These are phyloP conservation scores for Latheticus oryzae DNA, from an alignment of 2,888 invertebrate genomes.

Conservation along the genomic window DNA sequence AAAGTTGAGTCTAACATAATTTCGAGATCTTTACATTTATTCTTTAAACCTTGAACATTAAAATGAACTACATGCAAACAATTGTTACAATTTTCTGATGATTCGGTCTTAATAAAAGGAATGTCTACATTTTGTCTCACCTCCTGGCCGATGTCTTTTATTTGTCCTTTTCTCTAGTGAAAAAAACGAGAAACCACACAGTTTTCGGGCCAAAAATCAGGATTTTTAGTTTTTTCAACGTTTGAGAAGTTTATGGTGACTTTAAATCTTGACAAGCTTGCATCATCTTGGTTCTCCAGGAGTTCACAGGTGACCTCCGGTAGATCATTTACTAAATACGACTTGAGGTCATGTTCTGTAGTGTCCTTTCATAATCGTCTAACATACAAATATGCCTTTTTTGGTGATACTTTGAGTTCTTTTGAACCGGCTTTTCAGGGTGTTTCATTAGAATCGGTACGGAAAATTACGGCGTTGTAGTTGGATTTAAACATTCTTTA, in stretches of 20 bases:
- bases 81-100: too few relatives aligned
- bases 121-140: constrained; percentile 1
- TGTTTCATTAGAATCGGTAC: too few relatives aligned
- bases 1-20: too few relatives aligned
- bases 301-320: constrained; percentile 1
- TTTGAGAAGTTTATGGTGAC: constrained; percentile 6
- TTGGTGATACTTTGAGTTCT: not conserved
- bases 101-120: too few relatives aligned
- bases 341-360: constrained; percentile 1
- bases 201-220: too few relatives aligned
- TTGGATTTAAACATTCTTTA: too few relatives aligned
- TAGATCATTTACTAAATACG: constrained; percentile 1
- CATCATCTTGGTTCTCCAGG: constrained; percentile 3
- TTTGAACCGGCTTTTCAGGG: not conserved
- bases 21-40: too few relatives aligned
- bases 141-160: not conserved
- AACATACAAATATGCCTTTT: not conserved
- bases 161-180: not conserved
- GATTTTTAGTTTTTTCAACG: too few relatives aligned
- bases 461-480: too few relatives aligned
- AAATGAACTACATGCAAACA: too few relatives aligned
- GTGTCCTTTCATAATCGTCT: not conserved
- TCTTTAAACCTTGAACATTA: too few relatives aligned
- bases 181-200: not conserved
- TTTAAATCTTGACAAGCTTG: constrained; percentile 1